Evolutionary conservation across 2,797 vertebrate genomes (phyloP).

Genomic region (Schizopygopsis pylzovi): DNA sequence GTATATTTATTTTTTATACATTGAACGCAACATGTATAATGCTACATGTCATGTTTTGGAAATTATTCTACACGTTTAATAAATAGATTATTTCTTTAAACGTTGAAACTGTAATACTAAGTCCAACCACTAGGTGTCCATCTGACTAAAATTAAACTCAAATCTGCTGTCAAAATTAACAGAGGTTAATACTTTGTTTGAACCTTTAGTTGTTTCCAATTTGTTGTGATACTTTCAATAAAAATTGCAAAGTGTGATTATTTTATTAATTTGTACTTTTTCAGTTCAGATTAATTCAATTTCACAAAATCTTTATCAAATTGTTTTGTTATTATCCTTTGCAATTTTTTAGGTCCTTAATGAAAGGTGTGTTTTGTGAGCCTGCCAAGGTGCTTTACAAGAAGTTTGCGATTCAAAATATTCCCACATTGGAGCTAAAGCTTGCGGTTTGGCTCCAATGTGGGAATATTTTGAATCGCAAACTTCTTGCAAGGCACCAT

Average conservation of each 20-base stretch:
- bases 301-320: constrained; percentile 27
- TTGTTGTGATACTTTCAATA: constrained; percentile 28
- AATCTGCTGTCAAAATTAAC: constrained; percentile 7
- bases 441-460: too few species aligned
- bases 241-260: neutral
- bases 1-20: neutral
- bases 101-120: too few species aligned
- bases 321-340: neutral
- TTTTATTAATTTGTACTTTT: too few species aligned
- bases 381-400: constrained; percentile 28
- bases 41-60: neutral
- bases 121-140: neutral
- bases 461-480: neutral
- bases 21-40: neutral
- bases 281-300: neutral
- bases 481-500: neutral
- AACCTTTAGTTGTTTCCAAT: neutral
- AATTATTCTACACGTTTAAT: neutral
- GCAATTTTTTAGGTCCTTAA: neutral
- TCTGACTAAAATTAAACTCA: neutral
- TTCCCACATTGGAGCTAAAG: too few species aligned
- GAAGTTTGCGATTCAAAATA: too few species aligned
- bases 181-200: neutral
- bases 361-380: constrained; percentile 7
- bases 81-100: neutral